These are phyloP conservation scores for Caerostris extrusa DNA, from an alignment of 1,140 invertebrate species.

Conservation along the genomic window DNA sequence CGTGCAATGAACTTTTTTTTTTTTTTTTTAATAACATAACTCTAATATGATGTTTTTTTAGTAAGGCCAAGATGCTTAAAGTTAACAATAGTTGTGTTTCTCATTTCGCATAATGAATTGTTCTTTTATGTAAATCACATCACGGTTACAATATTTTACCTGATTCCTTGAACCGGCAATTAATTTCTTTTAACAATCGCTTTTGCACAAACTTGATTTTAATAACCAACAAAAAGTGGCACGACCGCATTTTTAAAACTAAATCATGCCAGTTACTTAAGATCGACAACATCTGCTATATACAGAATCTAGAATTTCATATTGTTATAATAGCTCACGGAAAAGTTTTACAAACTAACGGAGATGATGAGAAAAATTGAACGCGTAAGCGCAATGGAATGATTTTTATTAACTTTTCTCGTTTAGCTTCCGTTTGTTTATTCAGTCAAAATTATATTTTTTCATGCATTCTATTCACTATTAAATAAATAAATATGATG, in stretches of 20 bases:
- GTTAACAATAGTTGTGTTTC: constrained; percentile 25
- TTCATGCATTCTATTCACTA: no score
- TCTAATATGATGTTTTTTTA: background rate
- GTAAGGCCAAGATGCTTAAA: background rate
- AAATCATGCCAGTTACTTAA: background rate
- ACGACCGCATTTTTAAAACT: constrained; percentile 21
- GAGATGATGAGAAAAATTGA: no score
- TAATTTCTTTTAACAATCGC: constrained; percentile 35
- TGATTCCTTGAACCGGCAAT: constrained; percentile 30
- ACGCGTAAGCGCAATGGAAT: no score
- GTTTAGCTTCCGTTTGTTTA: no score
- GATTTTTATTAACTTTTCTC: no score
- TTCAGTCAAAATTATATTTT: no score
- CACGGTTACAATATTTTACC: constrained; percentile 39
- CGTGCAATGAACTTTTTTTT: background rate
- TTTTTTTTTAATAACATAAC: no score
- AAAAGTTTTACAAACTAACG: background rate
- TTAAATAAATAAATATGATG: no score
- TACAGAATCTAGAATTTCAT: background rate
- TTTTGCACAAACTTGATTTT: constrained; percentile 33
- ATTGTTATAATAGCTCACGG: background rate
- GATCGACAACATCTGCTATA: background rate
- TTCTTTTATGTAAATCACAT: constrained; percentile 24
- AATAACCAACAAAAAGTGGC: constrained; percentile 16
- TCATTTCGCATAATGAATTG: constrained; percentile 1